Conservation (phyloP, 2,888 invertebrate genomes). For the Chrysina gloriosa region DNA sequence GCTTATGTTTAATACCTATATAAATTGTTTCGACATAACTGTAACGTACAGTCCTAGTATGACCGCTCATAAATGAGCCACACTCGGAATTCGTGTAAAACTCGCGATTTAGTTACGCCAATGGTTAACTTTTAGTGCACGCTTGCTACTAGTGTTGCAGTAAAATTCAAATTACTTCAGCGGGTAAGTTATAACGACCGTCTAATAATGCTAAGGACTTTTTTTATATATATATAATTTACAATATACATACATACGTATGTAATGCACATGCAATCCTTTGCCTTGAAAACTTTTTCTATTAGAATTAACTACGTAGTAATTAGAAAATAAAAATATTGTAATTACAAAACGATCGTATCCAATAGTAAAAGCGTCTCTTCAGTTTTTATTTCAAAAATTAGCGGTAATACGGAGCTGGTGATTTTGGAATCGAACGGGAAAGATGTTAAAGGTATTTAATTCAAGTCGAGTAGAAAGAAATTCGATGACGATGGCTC, state of each 20-base stretch:
- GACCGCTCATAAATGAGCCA: too few relatives aligned
- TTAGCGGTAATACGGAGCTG: too few relatives aligned
- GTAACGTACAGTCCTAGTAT: too few relatives aligned
- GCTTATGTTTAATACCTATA: neutral
- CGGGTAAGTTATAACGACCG: too few relatives aligned
- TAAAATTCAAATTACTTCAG: too few relatives aligned
- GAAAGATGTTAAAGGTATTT: neutral
- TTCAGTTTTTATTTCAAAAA: too few relatives aligned
- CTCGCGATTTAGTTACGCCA: too few relatives aligned
- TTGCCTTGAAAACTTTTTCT: neutral
- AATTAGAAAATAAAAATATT: neutral
- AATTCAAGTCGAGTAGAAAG: neutral
- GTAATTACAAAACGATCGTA: neutral
- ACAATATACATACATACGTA: neutral
- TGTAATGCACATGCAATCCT: conserved; percentile 4
- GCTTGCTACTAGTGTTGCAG: too few relatives aligned
- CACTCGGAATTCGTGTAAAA: too few relatives aligned
- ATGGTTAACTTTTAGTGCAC: too few relatives aligned
- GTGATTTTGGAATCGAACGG: too few relatives aligned
- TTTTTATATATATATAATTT: neutral
- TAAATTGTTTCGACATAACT: neutral
- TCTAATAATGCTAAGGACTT: neutral
- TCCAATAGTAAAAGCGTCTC: neutral
- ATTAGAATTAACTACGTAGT: neutral
- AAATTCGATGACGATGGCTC: neutral